Percentiles rank a stretch among this genome's conserved stretches.
These are phyloP conservation scores for Synanthedon tipuliformis DNA, from an alignment of 2,888 invertebrate genomes.

Conservation along the genomic window DNA sequence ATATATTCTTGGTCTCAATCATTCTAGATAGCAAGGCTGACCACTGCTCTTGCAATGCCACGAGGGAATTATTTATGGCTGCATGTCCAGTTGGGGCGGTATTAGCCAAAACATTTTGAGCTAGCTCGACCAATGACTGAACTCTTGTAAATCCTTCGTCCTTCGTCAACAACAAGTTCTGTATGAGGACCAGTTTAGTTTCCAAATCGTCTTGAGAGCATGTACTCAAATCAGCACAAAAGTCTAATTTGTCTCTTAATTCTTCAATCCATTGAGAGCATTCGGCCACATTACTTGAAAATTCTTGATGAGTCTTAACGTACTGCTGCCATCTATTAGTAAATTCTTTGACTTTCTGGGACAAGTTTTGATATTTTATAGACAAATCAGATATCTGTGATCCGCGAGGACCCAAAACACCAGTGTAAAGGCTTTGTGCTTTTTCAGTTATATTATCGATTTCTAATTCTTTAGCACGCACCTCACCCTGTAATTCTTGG, in stretches of 20 bases:
- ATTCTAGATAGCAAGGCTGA: constrained; percentile 87
- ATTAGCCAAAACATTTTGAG: constrained; percentile 90
- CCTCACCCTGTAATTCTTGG: constrained; percentile 85
- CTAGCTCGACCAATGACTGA: constrained; percentile 89
- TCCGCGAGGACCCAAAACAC: constrained; percentile 77
- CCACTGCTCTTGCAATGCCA: constrained; percentile 90
- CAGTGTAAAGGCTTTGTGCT: constrained; percentile 85
- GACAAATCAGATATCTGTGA: constrained; percentile 92
- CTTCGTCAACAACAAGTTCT: constrained; percentile 89
- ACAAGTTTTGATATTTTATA: constrained; percentile 90
- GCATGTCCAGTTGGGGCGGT: constrained; percentile 91
- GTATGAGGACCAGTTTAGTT: constrained; percentile 83
- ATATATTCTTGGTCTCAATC: constrained; percentile 87
- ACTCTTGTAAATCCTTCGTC: constrained; percentile 93
- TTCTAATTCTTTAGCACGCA: constrained; percentile 90
- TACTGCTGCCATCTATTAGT: constrained; percentile 93
- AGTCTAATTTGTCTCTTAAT: constrained; percentile 84
- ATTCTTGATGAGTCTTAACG: constrained; percentile 88
- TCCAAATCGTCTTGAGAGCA: constrained; percentile 88
- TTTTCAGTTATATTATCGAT: constrained; percentile 93
- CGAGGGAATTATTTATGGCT: constrained; percentile 84
- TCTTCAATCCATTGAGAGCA: constrained; percentile 87
- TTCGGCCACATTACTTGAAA: constrained; percentile 82
- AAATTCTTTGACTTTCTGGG: constrained; percentile 90
- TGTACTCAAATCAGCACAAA: constrained; percentile 85